Conservation (phyloP, 2,113 vertebrate species). For the Pseudopodoces humilis region DNA sequence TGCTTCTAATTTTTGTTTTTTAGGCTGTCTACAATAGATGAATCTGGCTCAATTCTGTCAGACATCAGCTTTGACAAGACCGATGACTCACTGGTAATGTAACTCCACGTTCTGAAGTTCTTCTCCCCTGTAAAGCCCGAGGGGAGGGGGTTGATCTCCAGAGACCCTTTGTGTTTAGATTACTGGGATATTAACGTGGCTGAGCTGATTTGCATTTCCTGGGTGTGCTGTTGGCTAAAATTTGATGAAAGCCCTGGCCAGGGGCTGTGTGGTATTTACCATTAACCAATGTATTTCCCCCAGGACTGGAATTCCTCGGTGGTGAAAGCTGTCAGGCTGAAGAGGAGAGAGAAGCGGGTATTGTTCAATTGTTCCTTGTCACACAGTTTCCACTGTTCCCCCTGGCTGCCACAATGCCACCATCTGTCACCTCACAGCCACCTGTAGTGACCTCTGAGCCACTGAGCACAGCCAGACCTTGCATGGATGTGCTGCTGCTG, state of each 20-base stretch:
- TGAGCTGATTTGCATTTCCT: not conserved
- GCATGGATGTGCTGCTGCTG: not conserved
- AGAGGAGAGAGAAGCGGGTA: constrained; percentile 94
- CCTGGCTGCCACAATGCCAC: not conserved
- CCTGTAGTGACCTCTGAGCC: not conserved
- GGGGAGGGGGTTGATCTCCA: not conserved
- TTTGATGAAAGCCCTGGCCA: not conserved
- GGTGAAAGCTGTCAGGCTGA: constrained; percentile 85
- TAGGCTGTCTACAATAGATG: constrained; percentile 93
- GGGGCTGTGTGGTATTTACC: not conserved
- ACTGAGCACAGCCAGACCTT: not conserved
- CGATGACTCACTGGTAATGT: constrained; percentile 91
- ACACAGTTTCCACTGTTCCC: not conserved
- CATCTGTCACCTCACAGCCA: not conserved
- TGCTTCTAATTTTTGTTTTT: not conserved
- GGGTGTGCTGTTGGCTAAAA: not conserved
- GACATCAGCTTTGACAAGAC: constrained; percentile 99
- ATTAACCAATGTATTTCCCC: not conserved
- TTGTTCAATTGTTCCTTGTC: constrained; percentile 32
- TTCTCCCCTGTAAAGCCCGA: not conserved
- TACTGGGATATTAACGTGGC: not conserved
- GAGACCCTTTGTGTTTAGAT: not conserved
- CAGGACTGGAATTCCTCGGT: constrained; percentile 96
- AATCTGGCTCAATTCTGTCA: constrained; percentile 94
- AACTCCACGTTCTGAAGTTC: constrained; percentile 4